Base-by-base conservation (phyloP, 2,888 invertebrate genomes). In the Orthosia cruda region DNA sequence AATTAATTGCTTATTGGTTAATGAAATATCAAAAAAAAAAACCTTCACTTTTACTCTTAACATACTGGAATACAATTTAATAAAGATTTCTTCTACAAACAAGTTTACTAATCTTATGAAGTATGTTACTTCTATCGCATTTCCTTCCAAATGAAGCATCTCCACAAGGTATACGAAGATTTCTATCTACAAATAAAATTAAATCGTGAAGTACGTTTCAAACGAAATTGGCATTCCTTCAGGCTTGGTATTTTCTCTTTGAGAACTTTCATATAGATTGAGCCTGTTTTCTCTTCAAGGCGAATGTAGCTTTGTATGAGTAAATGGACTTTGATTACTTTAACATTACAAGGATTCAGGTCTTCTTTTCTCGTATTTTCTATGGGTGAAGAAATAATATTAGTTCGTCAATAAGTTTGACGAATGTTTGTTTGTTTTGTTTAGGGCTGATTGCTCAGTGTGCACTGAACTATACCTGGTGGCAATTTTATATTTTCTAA, bases 201-300 rank as follows among this genome's bases (percentile, higher is more conserved):
- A 88, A 88, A 88, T 84, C 82, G 78, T 75, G 69, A 80, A 85
- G 74, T 70, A 69, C 84, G 86, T 89, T 89, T 85, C 84, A 89
- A 91, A 92, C 89, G 85, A 88, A 92, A 92, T 92, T 91, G 91
- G 89, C 89, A 91, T 93, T 92, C 90, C 89, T 88, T 84, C 74
- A 77, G 79, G 77, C 81, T 85, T 80, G 84, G 84, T 74, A 90
- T 88, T 88, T 75, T 89, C 85, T 82, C 83, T 89, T 92, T 90
- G 90, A 87, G 89, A 91, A 89, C 87, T 91, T 91, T 86, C 83
- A 86, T 64, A 84, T 89, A 85, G 85, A 89, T 88, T 88, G 83
- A 88, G 83, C 83, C 83, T 89, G 87, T 86, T 85, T 86, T 84
- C 79, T 84, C 76, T 81, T 84, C 81, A 81, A 74, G 64, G 69